Evolutionary conservation across 1,140 invertebrate species (phyloP), one percentile per base, ranked within the genome.

Genomic region (Ips nitidus): DNA sequence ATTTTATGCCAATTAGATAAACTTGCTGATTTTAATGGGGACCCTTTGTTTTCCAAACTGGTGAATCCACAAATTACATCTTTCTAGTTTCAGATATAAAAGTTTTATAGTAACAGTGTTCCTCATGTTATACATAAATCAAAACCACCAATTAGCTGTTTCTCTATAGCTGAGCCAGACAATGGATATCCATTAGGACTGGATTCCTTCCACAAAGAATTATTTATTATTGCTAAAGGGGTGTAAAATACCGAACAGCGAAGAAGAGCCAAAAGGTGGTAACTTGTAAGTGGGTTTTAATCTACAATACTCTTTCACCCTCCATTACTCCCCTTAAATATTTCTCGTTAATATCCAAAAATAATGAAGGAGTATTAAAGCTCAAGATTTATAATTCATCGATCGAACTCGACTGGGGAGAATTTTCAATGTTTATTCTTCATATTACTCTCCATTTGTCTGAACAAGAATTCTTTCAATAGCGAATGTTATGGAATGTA

Each of bases 1-100:
- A 68, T 59, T 67, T 67, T 67, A 67, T 67, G 66, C 57, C 66
- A 67, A 67, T 67, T 67, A 67, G 57, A 67, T 60, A 60, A 57
- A 68, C 57, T n/a, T 42, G 66, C 57, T 67, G 66, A 67, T 57
- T 68, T 59, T 36, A 68, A 57, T 40, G 57, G 60, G 53, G 56
- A 43, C 22, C 47, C 66, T 68, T 60, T 68, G 41, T 50, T 68
- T 68, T 66, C 60, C 45, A 22, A 22, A 22, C 22, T 22, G 22
- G 22, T 22, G 22, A 22, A 22, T 22, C 22, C 22, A 22, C 22
- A 22, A 22, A 22, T 22, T 22, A 22, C 22, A 22, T 22, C 22
- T 22, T 22, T 22, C 22, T 22, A 22, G 22, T 22, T 22, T 22
- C 22, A 22, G 22, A 22, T 22, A 22, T 22, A 22, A 22, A 22